Evolutionary conservation across 2,888 invertebrate genomes (phyloP).

Genomic region (Rotaria magnacalcarata): DNA sequence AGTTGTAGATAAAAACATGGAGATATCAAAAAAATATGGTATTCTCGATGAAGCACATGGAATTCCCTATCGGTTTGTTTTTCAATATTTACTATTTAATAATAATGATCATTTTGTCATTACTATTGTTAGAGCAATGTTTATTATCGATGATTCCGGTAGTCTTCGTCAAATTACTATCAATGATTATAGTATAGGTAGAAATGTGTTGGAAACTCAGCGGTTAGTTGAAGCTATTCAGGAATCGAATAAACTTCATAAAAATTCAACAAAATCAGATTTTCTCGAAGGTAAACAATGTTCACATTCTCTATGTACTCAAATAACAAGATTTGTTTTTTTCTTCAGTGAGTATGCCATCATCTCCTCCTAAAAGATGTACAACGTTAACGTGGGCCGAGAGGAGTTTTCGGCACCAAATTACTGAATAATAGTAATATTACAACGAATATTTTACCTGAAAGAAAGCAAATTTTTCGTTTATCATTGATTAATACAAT

Average conservation of each 20-base stretch:
- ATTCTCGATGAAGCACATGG: neutral
- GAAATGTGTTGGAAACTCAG: neutral
- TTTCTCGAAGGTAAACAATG: neutral
- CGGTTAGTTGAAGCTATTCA: neutral
- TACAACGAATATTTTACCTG: too few species aligned
- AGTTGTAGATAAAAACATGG: neutral
- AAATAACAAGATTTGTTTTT: too few species aligned
- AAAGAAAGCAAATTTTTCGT: too few species aligned
- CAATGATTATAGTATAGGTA: conserved; percentile 76
- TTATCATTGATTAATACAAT: too few species aligned
- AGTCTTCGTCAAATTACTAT: conserved; percentile 84
- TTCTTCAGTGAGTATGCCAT: neutral
- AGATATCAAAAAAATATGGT: neutral
- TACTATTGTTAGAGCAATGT: conserved; percentile 69
- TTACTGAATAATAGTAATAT: neutral
- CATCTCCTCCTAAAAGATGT: neutral
- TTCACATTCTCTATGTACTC: too few species aligned
- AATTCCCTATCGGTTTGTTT: neutral
- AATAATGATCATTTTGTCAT: neutral
- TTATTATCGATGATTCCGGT: conserved; percentile 84
- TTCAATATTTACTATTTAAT: neutral
- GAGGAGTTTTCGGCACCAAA: neutral
- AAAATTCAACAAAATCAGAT: neutral
- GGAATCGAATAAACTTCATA: neutral
- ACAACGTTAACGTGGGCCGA: neutral